phyloP scores from a whole-genome alignment of 92 coral and sea anemone species.

The Anthopleura xanthogrammica region DNA sequence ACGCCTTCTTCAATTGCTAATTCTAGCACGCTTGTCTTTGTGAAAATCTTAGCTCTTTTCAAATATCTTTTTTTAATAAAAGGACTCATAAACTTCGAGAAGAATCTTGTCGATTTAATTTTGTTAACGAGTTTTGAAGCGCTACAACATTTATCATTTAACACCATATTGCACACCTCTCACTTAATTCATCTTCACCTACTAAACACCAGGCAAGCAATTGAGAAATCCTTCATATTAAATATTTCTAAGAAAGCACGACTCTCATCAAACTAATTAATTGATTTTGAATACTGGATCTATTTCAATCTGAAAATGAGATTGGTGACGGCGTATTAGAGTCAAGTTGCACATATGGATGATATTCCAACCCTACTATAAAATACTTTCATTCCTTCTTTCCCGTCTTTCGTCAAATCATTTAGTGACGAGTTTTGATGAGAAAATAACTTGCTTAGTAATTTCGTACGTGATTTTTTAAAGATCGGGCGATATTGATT shows the following conservation, averaged over 20 bases:
- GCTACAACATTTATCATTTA: neutral
- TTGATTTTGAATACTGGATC: neutral
- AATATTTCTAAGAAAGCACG: neutral
- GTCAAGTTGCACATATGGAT: neutral
- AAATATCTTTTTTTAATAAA: constrained; percentile 7
- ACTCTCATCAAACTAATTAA: neutral
- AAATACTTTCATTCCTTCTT: neutral
- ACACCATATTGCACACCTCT: neutral
- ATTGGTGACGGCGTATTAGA: neutral
- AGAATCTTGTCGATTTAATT: neutral
- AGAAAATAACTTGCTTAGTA: constrained; percentile 4
- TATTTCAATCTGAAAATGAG: constrained; percentile 8
- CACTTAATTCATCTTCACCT: neutral
- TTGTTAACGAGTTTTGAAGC: neutral
- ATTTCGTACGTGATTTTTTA: neutral
- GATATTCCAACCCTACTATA: neutral
- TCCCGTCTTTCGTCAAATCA: neutral
- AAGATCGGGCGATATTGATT: neutral
- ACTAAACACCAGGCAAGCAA: neutral
- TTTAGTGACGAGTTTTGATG: neutral
- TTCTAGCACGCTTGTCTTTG: neutral
- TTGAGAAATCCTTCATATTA: neutral
- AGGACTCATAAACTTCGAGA: neutral
- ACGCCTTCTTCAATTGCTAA: neutral
- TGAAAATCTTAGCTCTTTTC: neutral